phyloP scores from a whole-genome alignment of 2,113 vertebrate species.

The Tragelaphus buxtoni region DNA sequence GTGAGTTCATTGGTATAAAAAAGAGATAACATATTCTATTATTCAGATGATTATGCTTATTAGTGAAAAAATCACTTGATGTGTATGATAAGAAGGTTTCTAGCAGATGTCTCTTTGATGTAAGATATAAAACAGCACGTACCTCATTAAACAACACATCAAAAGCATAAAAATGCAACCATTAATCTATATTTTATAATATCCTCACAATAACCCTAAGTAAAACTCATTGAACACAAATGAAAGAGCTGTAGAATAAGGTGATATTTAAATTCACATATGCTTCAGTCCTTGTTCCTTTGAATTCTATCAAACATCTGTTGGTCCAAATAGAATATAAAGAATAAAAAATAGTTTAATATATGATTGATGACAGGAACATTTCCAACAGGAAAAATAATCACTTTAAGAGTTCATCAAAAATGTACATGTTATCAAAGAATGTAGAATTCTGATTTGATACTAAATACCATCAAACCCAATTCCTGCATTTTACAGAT shows the following conservation, averaged over 20 bases:
- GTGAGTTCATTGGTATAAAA: conserved; percentile 47
- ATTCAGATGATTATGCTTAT: conserved; percentile 74
- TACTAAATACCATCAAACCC: neutral
- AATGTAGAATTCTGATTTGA: neutral
- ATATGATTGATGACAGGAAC: neutral
- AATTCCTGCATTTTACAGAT: neutral
- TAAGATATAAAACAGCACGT: conserved; percentile 76
- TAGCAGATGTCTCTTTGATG: conserved; percentile 79
- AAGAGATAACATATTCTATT: conserved; percentile 62
- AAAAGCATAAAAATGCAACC: conserved; percentile 80
- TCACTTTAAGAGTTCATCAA: neutral
- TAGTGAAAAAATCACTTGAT: conserved; percentile 77
- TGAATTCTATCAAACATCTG: conserved; percentile 61
- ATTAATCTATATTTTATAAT: conserved; percentile 83
- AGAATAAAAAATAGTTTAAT: conserved; percentile 20
- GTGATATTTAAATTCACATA: conserved; percentile 60
- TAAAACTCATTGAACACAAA: conserved; percentile 67
- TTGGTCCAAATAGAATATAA: conserved; percentile 33
- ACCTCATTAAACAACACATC: conserved; percentile 83
- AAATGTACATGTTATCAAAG: neutral
- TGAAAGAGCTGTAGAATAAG: conserved; percentile 61
- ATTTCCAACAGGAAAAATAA: neutral
- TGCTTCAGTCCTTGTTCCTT: conserved; percentile 52
- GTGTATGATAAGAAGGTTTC: conserved; percentile 72
- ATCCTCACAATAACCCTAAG: conserved; percentile 66